Evolutionary conservation across 2,113 vertebrate species (phyloP), one percentile per base, ranked within the genome.

Genomic region (Micronycteris hirsuta): DNA sequence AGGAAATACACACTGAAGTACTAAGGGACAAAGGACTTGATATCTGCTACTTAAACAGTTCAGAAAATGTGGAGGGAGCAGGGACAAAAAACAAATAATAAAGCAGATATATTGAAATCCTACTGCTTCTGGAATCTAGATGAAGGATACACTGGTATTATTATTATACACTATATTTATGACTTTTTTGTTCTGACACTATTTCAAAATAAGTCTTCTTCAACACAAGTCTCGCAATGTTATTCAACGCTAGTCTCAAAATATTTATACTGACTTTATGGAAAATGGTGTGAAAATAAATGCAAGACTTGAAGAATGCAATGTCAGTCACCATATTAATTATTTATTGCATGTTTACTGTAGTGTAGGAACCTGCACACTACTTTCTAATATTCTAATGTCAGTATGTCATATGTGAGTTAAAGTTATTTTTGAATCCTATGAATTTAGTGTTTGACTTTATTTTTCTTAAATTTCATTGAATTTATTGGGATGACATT

Each of bases 371-470:
- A 83, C 3, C 26, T 52, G 0, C 9, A 28, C 36, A 38, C 5
- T 49, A 38, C 89, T 70, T 90, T 85, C 68, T 86, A 67, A 65
- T 86, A 90, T 71, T 94, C 49, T 22, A 10, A 5, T 38, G 71
- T 33, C 63, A 97, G 47, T 47, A 70, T 49, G 49, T 67, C 47
- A 36, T 54, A 33, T 52, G 85, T 86, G 71, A 94, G 5, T 93
- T 96, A 93, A 91, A 97, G 82, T 36, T 91, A 81, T n/a, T 96
- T 96, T 89, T 92, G 45, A 91, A 52, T 92, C 15, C 22, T 52
- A 41, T 58, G 65, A 97, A 94, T 89, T 96, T 94, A 65, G 15
- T 92, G 91, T 73, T 96, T 70, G 65, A 96, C 83, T 97, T 96
- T 68, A 68, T 20, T 36, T 68, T 67, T 70, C n/a, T 22, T 22